Evolutionary conservation across 30 jellyfish, hydroid and myxozoan genomes (phyloP).

Genomic region (Calvadosia cruxmelitensis): DNA sequence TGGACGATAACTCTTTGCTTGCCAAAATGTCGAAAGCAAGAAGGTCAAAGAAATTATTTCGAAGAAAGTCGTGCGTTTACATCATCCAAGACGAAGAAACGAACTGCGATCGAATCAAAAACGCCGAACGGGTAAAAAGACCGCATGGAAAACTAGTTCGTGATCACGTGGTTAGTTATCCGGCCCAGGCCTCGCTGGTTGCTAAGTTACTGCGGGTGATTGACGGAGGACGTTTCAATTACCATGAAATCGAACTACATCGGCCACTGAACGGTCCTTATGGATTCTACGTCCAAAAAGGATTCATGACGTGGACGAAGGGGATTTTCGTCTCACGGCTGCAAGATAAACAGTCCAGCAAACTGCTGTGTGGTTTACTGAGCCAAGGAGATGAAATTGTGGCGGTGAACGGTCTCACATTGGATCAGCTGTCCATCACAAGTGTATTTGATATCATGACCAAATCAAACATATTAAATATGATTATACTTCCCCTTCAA

Average conservation of each 20-base stretch:
- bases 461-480: neutral
- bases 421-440: neutral
- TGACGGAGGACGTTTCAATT: neutral
- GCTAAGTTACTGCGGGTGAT: neutral
- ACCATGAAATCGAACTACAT: constrained; percentile 1
- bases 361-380: constrained; percentile 18
- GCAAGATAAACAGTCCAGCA: constrained; percentile 4
- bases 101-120: neutral
- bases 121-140: neutral
- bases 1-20: neutral
- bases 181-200: neutral
- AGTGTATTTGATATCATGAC: constrained; percentile 8
- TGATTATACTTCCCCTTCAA: constrained; percentile 14
- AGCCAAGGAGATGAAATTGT: constrained; percentile 29
- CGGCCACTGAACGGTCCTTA: constrained; percentile 32
- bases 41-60: no score
- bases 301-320: constrained; percentile 9
- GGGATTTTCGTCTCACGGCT: constrained; percentile 20
- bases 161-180: neutral
- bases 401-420: constrained; percentile 6
- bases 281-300: constrained; percentile 25
- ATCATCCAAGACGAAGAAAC: neutral
- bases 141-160: neutral
- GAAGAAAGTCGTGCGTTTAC: neutral
- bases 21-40: neutral